A percentile compares a stretch with the other conserved stretches of the same genome.
Evolutionary conservation across 1,140 invertebrate species (phyloP).

Genomic region (Alviniconcha marisindica): DNA sequence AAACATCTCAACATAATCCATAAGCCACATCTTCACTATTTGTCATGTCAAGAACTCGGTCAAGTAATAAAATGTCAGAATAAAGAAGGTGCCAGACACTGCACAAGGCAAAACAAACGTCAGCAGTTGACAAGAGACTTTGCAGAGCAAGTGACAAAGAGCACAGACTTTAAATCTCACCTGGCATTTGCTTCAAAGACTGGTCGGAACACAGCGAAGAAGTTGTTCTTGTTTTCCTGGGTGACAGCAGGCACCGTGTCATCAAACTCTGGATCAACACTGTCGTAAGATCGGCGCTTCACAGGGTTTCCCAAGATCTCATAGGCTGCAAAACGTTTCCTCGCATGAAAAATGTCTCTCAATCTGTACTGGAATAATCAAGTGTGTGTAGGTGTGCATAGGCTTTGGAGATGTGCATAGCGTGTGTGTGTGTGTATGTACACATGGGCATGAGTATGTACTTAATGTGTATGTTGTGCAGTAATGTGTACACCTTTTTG

Average conservation of each 20-base stretch:
- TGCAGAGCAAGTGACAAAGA: background rate
- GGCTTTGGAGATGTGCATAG: too few relatives aligned
- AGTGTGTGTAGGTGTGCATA: too few relatives aligned
- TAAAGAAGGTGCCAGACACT: background rate
- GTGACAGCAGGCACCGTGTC: constrained; percentile 88
- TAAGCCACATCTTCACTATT: too few relatives aligned
- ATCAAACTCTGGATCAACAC: constrained; percentile 96
- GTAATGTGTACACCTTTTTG: too few relatives aligned
- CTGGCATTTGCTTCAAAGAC: constrained; percentile 88
- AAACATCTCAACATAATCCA: background rate
- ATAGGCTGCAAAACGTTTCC: constrained; percentile 81
- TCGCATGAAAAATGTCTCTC: background rate
- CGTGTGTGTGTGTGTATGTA: too few relatives aligned
- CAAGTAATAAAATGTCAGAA: too few relatives aligned
- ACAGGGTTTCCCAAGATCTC: constrained; percentile 90
- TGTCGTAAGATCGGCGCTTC: constrained; percentile 94
- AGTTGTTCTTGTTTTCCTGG: constrained; percentile 86
- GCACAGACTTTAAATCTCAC: constrained; percentile 55
- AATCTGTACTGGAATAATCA: too few relatives aligned
- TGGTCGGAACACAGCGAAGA: constrained; percentile 88
- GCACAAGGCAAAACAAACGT: background rate
- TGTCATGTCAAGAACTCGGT: too few relatives aligned
- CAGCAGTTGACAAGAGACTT: background rate
- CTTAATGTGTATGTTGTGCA: too few relatives aligned
- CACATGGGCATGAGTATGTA: too few relatives aligned